Conservation (phyloP, 1,140 invertebrate species). For the Lethocerus indicus region DNA sequence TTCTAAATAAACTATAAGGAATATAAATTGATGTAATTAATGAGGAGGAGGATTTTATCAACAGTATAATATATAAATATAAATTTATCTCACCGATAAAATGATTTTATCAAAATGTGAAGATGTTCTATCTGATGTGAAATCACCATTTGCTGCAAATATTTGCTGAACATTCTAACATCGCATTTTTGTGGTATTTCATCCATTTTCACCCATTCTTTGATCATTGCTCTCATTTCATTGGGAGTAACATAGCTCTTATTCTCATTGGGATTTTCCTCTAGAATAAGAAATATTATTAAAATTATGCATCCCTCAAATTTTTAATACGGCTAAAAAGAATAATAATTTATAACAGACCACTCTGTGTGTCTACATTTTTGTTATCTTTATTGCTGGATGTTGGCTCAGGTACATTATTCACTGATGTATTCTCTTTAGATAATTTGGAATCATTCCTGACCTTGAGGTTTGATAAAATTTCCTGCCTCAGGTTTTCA, state of each 20-base stretch:
- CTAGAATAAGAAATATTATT: background rate
- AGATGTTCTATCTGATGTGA: conserved; percentile 27
- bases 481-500: too few species aligned
- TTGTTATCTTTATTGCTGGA: too few species aligned
- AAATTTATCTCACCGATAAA: too few species aligned
- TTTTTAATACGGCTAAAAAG: background rate
- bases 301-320: background rate
- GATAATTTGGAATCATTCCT: background rate
- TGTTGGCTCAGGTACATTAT: background rate
- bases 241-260: conserved; percentile 18
- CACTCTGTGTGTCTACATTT: background rate
- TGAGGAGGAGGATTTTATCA: too few species aligned
- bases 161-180: conserved; percentile 25
- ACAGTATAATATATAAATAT: too few species aligned
- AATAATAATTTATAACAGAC: too few species aligned
- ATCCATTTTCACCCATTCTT: conserved; percentile 30
- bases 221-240: conserved; percentile 27
- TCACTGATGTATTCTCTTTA: background rate
- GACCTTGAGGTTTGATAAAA: too few species aligned
- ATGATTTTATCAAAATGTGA: conserved; percentile 22
- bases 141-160: conserved; percentile 27
- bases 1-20: too few species aligned
- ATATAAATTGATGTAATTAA: too few species aligned
- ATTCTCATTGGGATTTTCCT: conserved; percentile 11
- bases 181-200: conserved; percentile 28